Base-by-base conservation (phyloP, 2,797 vertebrate species). In the Micropoecilia bifurca region DNA sequence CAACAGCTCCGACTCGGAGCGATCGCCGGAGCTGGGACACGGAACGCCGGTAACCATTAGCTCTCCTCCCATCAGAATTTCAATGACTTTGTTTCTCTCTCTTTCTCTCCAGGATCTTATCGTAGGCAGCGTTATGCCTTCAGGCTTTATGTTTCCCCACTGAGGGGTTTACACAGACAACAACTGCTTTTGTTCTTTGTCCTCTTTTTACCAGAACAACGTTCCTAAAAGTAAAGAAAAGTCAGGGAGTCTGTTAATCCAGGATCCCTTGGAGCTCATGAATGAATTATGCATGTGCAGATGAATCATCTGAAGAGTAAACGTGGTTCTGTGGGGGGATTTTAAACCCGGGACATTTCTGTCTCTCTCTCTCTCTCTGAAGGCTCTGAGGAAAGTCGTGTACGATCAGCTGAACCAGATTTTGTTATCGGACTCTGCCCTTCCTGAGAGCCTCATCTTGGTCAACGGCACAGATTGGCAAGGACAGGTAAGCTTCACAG, bases 361-460 rank as follows among this genome's bases (percentile, higher is more conserved):
- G 13, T 20, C 20, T 5, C 16, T 77, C 75, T 41, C 36, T 4
- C 36, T 39, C 36, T 39, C 3, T 83, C 55, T 86, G 76, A 30
- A 99, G 98, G 96, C 97, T 71, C 96, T 98, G 28, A 96, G 97
- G 74, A 99, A 99, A 89, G 97, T 95, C 2, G 96, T 99, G 41
- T 99, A 99, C 0, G 98, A 99, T 88, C 98, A 99, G 80, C 95
- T 99, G 84, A 99, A 99, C 94, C 98, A 98, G 93, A 98, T 99
- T 91, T 90, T 99, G 87, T 88, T 97, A 41, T 97, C 97, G 0
- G 98, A 99, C 0, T 95, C 97, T 0, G 97, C 97, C 14, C 96
- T 99, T 12, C 98, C 98, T 0, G 98, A 99, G 90, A 98, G 97
- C 45, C 96, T 99, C 10, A 97, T 99, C 89, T 90, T 99, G 80